phyloP scores from a whole-genome alignment of 2,797 vertebrate species.

The Pterois miles region DNA sequence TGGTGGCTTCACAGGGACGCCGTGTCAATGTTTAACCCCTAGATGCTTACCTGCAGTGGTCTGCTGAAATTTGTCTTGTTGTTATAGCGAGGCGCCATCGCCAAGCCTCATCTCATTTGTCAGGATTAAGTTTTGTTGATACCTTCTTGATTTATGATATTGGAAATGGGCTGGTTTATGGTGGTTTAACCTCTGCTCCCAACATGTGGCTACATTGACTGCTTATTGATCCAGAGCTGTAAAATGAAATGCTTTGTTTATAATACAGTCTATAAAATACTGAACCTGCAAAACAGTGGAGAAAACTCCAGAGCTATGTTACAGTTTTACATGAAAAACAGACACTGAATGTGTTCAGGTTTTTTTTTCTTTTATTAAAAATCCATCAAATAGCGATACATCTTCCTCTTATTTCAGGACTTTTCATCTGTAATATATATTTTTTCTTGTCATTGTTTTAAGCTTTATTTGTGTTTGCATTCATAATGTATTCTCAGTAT shows the following conservation, averaged over 20 bases:
- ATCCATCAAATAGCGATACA: not conserved
- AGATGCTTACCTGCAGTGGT: conserved; percentile 52
- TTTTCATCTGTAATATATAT: not conserved
- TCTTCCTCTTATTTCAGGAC: not conserved
- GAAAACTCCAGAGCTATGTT: conserved; percentile 14
- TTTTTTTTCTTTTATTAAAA: not conserved
- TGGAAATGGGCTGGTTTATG: conserved; percentile 78
- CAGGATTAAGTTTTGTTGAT: conserved; percentile 69
- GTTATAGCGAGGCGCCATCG: conserved; percentile 29
- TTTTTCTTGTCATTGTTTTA: not conserved
- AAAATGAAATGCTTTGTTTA: conserved; percentile 70
- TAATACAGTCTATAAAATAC: conserved; percentile 55
- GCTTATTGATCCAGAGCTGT: conserved; percentile 74
- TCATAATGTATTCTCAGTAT: conserved; percentile 5
- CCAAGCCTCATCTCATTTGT: conserved; percentile 67
- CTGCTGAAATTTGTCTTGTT: conserved; percentile 55
- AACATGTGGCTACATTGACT: conserved; percentile 70
- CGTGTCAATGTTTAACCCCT: conserved; percentile 74
- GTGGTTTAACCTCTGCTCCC: conserved; percentile 75
- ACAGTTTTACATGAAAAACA: conserved; percentile 15
- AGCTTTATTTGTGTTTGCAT: conserved; percentile 29
- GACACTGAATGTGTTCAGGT: not conserved
- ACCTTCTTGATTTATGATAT: conserved; percentile 73
- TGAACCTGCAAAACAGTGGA: conserved; percentile 16
- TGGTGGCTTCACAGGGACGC: conserved; percentile 57